Evolutionary conservation across 2,797 vertebrate species (phyloP).

Genomic region (Ficedula albicollis): DNA sequence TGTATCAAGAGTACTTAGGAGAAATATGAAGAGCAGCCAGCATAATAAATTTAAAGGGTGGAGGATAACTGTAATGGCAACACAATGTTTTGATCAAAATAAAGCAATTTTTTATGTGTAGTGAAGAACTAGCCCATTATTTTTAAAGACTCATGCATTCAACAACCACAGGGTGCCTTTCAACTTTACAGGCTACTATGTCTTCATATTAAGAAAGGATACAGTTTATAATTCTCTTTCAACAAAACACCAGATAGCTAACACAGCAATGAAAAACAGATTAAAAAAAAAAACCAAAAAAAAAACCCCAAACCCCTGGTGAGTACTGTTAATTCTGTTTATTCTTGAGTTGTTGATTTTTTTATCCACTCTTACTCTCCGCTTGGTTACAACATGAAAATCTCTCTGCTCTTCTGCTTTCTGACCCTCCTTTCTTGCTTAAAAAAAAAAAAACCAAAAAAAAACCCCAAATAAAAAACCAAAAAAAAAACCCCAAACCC

Average conservation of each 20-base stretch:
- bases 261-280: background rate
- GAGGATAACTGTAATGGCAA: slow-evolving; percentile 40
- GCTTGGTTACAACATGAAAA: background rate
- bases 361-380: background rate
- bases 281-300: background rate
- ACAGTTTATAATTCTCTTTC: slow-evolving; percentile 2
- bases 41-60: slow-evolving; percentile 33
- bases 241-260: background rate
- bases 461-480: too few relatives aligned
- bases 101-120: background rate
- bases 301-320: background rate
- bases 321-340: slow-evolving; percentile 24
- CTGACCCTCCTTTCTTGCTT: background rate
- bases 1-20: background rate
- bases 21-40: slow-evolving; percentile 34
- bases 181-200: background rate
- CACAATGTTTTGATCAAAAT: slow-evolving; percentile 57
- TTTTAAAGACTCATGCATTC: background rate
- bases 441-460: too few relatives aligned
- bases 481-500: background rate
- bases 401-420: background rate
- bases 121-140: background rate
- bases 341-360: background rate
- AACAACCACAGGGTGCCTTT: background rate
- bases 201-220: slow-evolving; percentile 13